Base-by-base conservation (phyloP, 2,113 vertebrate species). In the Atlantisia rogersi region DNA sequence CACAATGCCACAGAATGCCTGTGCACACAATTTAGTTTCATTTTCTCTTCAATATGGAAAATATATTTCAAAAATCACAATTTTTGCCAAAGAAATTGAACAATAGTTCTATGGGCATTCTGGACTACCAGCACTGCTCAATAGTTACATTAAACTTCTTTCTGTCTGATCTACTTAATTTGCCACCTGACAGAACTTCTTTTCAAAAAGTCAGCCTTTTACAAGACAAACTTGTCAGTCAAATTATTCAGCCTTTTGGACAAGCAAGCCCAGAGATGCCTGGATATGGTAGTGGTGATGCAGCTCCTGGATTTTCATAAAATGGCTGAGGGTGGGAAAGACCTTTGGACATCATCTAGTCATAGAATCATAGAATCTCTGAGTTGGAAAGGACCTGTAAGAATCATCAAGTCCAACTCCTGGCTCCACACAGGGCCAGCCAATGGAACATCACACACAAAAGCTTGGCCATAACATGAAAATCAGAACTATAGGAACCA, bases 1-100 rank as follows among this genome's bases (percentile, higher is more conserved):
- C 2, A 1, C 1, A 1, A 12, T 62, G 28, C 9, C 3, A 4
- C 59, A 84, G 37, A 58, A 85, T 15, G 19, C 6, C 35, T 40
- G 3, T 75, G 62, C 19, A 32, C 8, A 71, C 3, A 85, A 5
- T 2, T 6, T 32, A 70, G 35, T 63, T 85, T 71, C 4, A 31
- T 71, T 82, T 85, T 75, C 58, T 75, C 10, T 82, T 79, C 52
- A 64, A 9, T 18, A 20, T 10, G 6, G 26, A 85, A 82, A 86
- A 50, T 1, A 1, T 60, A 56, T 60, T 88, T 73, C 4, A 88
- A 73, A 93, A 37, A 35, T 16, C 29, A 31, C 20, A 40, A 12
- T 42, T 73, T 62, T 58, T 89, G 29, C 13, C 29, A 32, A 15
- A 64, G 19, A 73, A 75, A 73, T n/a, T 4, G 29, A 73, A 46